These are phyloP conservation scores for Bradypodion ventrale DNA, from an alignment of 2,797 vertebrate genomes.

Conservation along the genomic window DNA sequence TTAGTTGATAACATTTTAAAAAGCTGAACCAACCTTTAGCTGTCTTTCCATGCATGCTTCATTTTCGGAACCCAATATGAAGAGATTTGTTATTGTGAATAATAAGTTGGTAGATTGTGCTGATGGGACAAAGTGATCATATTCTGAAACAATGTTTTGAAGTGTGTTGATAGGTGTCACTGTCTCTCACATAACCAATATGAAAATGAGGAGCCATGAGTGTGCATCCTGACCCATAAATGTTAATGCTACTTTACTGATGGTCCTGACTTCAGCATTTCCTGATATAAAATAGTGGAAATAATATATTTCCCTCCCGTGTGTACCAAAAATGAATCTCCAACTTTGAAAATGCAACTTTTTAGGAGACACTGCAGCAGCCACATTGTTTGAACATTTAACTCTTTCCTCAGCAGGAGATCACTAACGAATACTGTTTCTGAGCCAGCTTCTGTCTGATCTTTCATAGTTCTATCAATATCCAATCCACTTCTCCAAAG, in stretches of 20 bases:
- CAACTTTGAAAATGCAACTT: constrained; percentile 65
- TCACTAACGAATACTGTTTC: constrained; percentile 65
- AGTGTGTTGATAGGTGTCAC: constrained; percentile 72
- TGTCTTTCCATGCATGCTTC: constrained; percentile 13
- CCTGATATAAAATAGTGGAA: constrained; percentile 75
- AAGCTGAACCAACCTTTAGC: neutral
- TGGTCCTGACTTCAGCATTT: constrained; percentile 77
- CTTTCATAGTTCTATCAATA: constrained; percentile 47
- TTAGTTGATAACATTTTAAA: constrained; percentile 2
- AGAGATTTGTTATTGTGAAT: constrained; percentile 52
- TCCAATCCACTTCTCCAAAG: constrained; percentile 64
- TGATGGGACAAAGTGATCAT: constrained; percentile 36
- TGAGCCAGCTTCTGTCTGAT: constrained; percentile 60
- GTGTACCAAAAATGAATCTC: constrained; percentile 45
- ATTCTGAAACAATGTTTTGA: constrained; percentile 66
- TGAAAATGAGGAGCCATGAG: constrained; percentile 79
- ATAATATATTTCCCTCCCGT: constrained; percentile 58
- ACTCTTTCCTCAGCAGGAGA: constrained; percentile 50
- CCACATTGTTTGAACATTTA: constrained; percentile 47
- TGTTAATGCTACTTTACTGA: constrained; percentile 76
- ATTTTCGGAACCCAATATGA: constrained; percentile 39
- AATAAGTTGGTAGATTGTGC: constrained; percentile 44
- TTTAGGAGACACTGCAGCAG: constrained; percentile 61
- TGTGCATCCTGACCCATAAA: constrained; percentile 80
- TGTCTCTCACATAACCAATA: constrained; percentile 72